phyloP scores from a whole-genome alignment of 2,797 vertebrate species.

The Pseudocheirus occidentalis region DNA sequence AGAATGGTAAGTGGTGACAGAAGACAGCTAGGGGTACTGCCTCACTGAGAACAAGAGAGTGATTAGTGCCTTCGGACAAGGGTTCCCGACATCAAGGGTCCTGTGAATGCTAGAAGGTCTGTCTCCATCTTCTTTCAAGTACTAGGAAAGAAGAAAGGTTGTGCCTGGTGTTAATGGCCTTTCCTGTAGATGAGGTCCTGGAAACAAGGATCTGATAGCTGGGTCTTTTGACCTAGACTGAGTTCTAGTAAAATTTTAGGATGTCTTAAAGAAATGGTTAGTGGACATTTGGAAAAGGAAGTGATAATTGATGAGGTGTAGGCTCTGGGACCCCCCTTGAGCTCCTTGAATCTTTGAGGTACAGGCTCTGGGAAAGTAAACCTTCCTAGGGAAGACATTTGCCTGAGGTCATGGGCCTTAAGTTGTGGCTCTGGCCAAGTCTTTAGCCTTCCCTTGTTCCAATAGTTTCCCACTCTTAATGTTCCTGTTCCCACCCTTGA shows the following conservation, averaged over 20 bases:
- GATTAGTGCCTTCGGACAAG: not conserved
- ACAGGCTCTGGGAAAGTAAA: too few relatives aligned
- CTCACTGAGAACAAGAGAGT: not conserved
- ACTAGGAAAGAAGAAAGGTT: not conserved
- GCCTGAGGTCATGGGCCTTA: too few relatives aligned
- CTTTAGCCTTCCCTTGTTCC: too few relatives aligned
- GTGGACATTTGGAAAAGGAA: not conserved
- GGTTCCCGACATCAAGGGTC: not conserved
- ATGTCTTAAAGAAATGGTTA: not conserved
- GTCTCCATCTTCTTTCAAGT: not conserved
- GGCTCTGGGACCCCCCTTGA: too few relatives aligned
- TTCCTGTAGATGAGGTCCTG: not conserved
- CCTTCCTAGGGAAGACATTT: too few relatives aligned
- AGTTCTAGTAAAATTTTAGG: not conserved
- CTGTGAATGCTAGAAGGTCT: not conserved
- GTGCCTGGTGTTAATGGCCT: not conserved
- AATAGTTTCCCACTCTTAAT: too few relatives aligned
- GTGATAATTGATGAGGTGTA: too few relatives aligned
- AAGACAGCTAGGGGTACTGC: not conserved
- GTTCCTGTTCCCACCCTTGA: too few relatives aligned
- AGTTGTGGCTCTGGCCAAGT: too few relatives aligned
- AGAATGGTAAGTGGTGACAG: not conserved
- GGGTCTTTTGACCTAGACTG: not conserved
- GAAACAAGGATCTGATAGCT: not conserved
- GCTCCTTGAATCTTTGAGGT: too few relatives aligned